phyloP scores from a whole-genome alignment of 2,888 invertebrate genomes.

The Harpagoxenus sublaevis region DNA sequence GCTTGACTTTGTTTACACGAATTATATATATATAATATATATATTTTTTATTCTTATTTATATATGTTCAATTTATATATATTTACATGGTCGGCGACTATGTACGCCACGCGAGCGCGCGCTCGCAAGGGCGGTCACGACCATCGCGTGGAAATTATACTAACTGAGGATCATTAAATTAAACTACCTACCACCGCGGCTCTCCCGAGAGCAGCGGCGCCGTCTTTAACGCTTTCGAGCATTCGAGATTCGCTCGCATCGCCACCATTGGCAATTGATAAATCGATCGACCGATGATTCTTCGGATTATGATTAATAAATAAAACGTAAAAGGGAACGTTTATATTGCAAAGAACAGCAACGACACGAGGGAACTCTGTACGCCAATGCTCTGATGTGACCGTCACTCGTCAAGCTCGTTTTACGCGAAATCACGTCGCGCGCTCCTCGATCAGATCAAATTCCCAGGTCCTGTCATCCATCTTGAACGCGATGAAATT shows the following conservation, averaged over 20 bases:
- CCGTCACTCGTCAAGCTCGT: slow-evolving; percentile 16
- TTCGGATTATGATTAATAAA: slow-evolving; percentile 44
- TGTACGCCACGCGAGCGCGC: slow-evolving; percentile 55
- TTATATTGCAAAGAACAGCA: not conserved
- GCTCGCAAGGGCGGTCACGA: slow-evolving; percentile 61
- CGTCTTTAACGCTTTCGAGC: slow-evolving; percentile 16
- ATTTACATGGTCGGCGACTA: slow-evolving; percentile 67
- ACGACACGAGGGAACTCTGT: not conserved
- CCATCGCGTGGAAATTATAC: slow-evolving; percentile 75
- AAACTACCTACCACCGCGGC: slow-evolving; percentile 81
- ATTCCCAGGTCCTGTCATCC: not conserved
- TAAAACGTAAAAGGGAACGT: slow-evolving; percentile 20
- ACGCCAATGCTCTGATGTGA: slow-evolving; percentile 13
- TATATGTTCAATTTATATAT: slow-evolving; percentile 67
- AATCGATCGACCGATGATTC: slow-evolving; percentile 16
- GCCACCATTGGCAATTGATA: slow-evolving; percentile 47
- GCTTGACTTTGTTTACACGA: slow-evolving; percentile 72
- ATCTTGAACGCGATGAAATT: slow-evolving; percentile 5
- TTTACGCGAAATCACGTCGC: slow-evolving; percentile 26
- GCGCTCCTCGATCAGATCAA: slow-evolving; percentile 1
- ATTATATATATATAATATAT: slow-evolving; percentile 61
- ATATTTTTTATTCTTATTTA: slow-evolving; percentile 62
- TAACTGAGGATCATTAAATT: slow-evolving; percentile 83
- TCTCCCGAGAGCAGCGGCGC: slow-evolving; percentile 55
- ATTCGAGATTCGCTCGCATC: slow-evolving; percentile 43